Evolutionary conservation across 2,888 invertebrate genomes (phyloP), one percentile per base, ranked within the genome.

Genomic region (Heteropelma amictum): DNA sequence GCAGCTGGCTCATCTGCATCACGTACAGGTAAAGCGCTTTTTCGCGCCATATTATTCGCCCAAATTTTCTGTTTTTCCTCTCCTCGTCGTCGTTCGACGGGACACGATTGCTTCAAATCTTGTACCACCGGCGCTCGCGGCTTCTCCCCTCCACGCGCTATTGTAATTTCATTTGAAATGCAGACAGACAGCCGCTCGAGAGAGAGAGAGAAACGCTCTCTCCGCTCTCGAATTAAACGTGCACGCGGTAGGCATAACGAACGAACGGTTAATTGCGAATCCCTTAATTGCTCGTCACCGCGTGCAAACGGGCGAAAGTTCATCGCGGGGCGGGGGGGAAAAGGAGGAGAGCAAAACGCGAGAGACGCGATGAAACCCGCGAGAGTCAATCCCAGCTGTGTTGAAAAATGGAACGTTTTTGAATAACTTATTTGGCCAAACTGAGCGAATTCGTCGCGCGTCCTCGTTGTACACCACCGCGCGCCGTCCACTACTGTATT

Each of bases 1-100:
- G 82, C 91, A 92, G 83, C 88, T 92, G 84, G 91, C 91, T 82
- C 92, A 92, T 67, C 86, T 92, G 83, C 92, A 92, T 86, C 92
- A 88, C 85, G 87, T 87, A 83, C 88, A 89, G 87, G 89, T 88
- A 71, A 72, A 33, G 38, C 0, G 0, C 12, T 12, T 21, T 19
- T 19, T 3, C 7, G 8, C 1, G 10, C 17, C 7, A 3, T 7
- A 1, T 8, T 28, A 17, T 6, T 14, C 7, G 3, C 12, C n/a
- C 5, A 5, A 53, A 53, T 8, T 28, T 17, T 28, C 1, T 23
- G n/a, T 21, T 42, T 64, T 47, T 10, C 26, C 2, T 40, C 54
- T 21, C 2, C 38, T 26, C 17, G 23, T 14, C 14, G 23, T 23
- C 33, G 49, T 47, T 51, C 12, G 58, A 38, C 61, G 40, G 49